Percentiles rank a stretch among this genome's conserved stretches.
Conservation (phyloP, 2,888 invertebrate species). For the Sericinus montela region DNA sequence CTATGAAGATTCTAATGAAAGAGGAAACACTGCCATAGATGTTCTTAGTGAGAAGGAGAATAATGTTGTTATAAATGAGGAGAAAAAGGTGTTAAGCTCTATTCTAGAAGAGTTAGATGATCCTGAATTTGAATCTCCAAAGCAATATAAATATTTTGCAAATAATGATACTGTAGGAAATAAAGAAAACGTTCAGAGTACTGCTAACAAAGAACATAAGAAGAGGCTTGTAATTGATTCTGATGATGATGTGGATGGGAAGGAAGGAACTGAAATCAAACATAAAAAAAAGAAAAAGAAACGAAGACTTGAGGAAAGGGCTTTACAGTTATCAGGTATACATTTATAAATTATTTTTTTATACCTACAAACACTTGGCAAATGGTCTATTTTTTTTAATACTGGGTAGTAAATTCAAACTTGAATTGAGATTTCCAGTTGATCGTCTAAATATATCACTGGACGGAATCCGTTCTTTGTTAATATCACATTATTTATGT, state of each 20-base stretch:
- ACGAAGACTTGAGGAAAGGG: conserved; percentile 50
- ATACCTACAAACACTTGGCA: too few species aligned
- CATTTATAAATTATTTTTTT: too few species aligned
- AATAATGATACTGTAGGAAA: conserved; percentile 29
- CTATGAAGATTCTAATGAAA: too few species aligned
- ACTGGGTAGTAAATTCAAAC: too few species aligned
- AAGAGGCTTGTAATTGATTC: conserved; percentile 66
- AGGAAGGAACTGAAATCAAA: conserved; percentile 30
- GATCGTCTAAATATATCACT: too few species aligned
- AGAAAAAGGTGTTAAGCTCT: conserved; percentile 41
- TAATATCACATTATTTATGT: too few species aligned
- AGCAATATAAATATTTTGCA: conserved; percentile 51
- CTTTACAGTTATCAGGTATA: conserved; percentile 68
- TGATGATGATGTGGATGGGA: conserved; percentile 47
- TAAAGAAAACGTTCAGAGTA: conserved; percentile 26
- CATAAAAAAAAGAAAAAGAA: conserved; percentile 61
- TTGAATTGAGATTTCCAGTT: too few species aligned
- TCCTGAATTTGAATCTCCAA: conserved; percentile 46
- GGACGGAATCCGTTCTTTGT: too few species aligned
- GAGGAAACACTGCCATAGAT: not conserved
- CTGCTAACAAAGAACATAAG: conserved; percentile 28
- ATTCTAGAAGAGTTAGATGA: conserved; percentile 61
- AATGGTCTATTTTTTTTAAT: too few species aligned
- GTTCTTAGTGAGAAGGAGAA: not conserved
- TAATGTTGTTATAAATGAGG: conserved; percentile 17